These are phyloP conservation scores for Hippasteria phrygiana DNA, from an alignment of 53 echinoderm and acorn worm genomes.

Conservation along the genomic window DNA sequence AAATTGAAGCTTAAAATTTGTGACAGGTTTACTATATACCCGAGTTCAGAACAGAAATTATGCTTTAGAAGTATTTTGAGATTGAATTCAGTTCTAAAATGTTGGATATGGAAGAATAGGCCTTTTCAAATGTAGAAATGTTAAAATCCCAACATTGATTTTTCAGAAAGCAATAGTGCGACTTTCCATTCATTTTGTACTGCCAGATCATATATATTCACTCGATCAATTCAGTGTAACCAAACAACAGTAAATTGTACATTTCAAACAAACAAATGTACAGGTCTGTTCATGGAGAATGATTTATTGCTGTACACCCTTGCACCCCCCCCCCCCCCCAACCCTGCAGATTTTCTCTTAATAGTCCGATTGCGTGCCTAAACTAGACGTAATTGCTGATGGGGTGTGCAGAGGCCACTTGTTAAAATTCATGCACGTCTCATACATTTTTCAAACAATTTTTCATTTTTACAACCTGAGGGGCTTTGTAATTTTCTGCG, in stretches of 20 bases:
- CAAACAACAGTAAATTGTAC: neutral
- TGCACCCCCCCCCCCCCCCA: no score
- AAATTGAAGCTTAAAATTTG: no score
- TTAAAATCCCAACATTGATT: no score
- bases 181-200: neutral
- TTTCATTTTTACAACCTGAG: no score
- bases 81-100: no score
- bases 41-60: no score
- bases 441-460: no score
- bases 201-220: neutral
- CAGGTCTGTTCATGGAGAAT: neutral
- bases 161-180: neutral
- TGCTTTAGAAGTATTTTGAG: no score
- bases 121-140: no score
- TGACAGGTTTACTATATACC: no score
- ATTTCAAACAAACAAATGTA: neutral
- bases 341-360: neutral
- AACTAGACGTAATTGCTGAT: constrained; percentile 3
- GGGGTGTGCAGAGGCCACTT: neutral
- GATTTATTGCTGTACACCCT: constrained; percentile 2
- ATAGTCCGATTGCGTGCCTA: constrained; percentile 3
- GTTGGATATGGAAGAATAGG: no score
- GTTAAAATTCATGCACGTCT: neutral
- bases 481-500: no score
- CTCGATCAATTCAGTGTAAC: neutral